Evolutionary conservation across 2,888 invertebrate genomes (phyloP), one percentile per base, ranked within the genome.

Genomic region (Scaptomyza reducta): DNA sequence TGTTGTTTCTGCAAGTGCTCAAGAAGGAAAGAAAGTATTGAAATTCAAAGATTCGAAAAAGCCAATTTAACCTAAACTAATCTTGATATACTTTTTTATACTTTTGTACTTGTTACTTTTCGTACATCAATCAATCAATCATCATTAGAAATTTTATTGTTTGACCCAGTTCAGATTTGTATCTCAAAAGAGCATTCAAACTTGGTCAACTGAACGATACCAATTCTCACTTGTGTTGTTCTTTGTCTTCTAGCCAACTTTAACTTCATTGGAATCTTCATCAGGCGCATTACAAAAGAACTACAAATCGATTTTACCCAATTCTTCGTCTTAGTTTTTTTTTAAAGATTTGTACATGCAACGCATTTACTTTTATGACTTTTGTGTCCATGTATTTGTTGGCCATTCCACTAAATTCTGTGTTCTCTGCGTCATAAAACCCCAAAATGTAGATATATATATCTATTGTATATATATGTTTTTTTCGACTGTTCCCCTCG

Each of bases 301-400:
- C 59, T 69, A 86, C 82, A 82, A 86, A 82, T 86, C 87, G 87
- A 82, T 82, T 82, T 75, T 75, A 69, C 59, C 79, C 71, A 60
- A 27, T 59, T 57, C 41, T 35, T 35, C 6, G 13, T 18, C 7
- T 41, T 46, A 35, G 46, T 44, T 49, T 25, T 6, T 42, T 53
- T 27, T n/a, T 22, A 22, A 31, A 31, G 0, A 65, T 71, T 58
- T 49, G 55, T 61, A 51, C 78, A 79, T 80, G 79, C 74, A 76
- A 74, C 79, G 50, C 60, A 79, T 82, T 85, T 82, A 60, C 74
- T 85, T 85, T 85, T 85, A 85, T 77, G 79, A 77, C 74, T 70
- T 61, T 56, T 45, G 55, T 42, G 47, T 38, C 7, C 44, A 35
- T 40, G 41, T 41, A 53, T 46, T 25, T 74, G 47, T 11, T 57